Evolutionary conservation across 2,888 invertebrate genomes (phyloP), one percentile per base, ranked within the genome.

Genomic region (Eupithecia subumbrata): DNA sequence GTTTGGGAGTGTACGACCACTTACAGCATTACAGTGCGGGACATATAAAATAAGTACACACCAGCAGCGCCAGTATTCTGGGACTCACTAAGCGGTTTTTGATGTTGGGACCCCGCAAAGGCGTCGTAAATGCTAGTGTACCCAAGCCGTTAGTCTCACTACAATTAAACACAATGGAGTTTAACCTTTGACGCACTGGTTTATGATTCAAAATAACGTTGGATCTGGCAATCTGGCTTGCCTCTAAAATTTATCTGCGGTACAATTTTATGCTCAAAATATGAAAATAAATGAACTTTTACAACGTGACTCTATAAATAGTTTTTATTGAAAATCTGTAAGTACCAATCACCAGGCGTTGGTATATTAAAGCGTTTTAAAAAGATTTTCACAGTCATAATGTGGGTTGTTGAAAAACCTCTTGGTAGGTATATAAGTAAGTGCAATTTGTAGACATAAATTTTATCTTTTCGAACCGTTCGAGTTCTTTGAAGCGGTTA

Each of bases 21-120:
- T 16, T 64, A 64, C 64, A 34, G 83, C 87, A 89, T 87, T 88
- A 88, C 88, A 88, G 18, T 60, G 60, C 14, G 34, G 64, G 34
- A 64, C 64, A 18, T 34, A 18, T 64, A 34, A 34, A 64, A 9
- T 64, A 34, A 68, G 40, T 45, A 68, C 43, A 45, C 40, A 40
- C 9, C 43, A 70, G 52, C 73, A 70, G 60, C 48, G 22, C 25
- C 67, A 34, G 86, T 84, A 87, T 87, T 88, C 85, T 81, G 87
- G 86, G 88, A 85, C 82, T 77, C 86, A 83, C 89, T 91, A 90
- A 90, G 89, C 90, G 90, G 89, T 90, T 90, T 90, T 91, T 91
- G 90, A 91, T 90, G 91, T 91, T 87, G 81, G 85, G 81, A 76
- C 77, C 82, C 84, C 87, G 83, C 88, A 81, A 80, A 87, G 84